Evolutionary conservation across 2,888 invertebrate genomes (phyloP), one percentile per base, ranked within the genome.

Genomic region (Chloroclysta siterata): DNA sequence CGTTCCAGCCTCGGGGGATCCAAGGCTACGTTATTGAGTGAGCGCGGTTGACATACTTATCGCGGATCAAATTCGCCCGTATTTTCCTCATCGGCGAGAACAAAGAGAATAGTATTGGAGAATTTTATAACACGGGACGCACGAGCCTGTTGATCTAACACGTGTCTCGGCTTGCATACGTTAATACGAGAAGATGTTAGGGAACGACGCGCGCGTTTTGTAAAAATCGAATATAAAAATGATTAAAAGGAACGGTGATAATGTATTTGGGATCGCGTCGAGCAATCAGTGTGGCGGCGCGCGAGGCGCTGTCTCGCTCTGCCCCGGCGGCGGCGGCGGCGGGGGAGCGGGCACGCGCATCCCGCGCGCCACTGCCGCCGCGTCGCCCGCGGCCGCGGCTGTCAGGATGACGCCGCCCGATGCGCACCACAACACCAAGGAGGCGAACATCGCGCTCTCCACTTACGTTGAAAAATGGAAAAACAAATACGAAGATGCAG

Each of bases 401-500:
- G 87, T 80, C 80, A 91, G 88, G 83, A 93, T 91, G 92, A 88
- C 91, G 88, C 90, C 90, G 85, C 84, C 91, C 83, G 90, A 90
- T 81, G 85, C 91, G 84, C 86, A 90, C 74, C 93, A 79, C 84
- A 89, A 82, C 87, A 88, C 86, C 79, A 89, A 89, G 78, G 91
- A 91, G 79, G 82, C 90, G 60, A 92, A 89, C 82, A 89, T 92
- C 65, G 91, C 92, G 74, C 85, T 92, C 76, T 90, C 93, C 53
- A 90, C 88, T 66, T 92, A 91, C 81, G 92, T 92, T 55, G 93
- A 94, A 80, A 93, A 94, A 80, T 96, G 96, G 96, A 95, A 95
- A 88, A 90, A 86, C 69, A 95, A 95, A 88, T 96, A 94, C 82
- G 96, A 96, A 76, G 96, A 96, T 50, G 93, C 95, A 6, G 96